Evolutionary conservation across 1,140 invertebrate genomes (phyloP).

Genomic region (Formica exsecta): DNA sequence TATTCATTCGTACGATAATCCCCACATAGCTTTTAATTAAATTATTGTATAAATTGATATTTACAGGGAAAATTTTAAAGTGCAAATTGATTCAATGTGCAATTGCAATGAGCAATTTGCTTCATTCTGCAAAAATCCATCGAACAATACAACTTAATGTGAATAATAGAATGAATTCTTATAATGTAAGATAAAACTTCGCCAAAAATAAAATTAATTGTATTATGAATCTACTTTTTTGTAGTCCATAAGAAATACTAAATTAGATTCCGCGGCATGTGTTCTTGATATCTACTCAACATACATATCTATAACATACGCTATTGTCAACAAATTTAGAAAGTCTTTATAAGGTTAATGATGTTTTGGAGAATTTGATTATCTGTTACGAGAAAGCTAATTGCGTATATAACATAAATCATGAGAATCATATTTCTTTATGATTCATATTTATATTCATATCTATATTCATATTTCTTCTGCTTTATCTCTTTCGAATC

Average conservation of each 20-base stretch:
- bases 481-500: no score
- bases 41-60: not conserved
- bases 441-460: no score
- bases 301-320: no score
- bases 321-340: no score
- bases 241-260: not conserved
- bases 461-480: no score
- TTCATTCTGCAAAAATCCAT: not conserved
- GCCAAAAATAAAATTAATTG: not conserved
- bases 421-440: no score
- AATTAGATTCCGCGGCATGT: not conserved
- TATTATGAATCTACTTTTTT: not conserved
- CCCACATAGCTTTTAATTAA: not conserved
- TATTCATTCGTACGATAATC: not conserved
- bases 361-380: no score
- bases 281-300: no score
- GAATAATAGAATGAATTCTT: not conserved
- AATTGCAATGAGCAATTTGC: not conserved
- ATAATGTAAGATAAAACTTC: not conserved
- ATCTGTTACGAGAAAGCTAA: no score
- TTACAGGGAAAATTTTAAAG: conserved; percentile 29
- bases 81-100: not conserved
- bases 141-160: not conserved
- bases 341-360: no score
- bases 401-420: no score